Evolutionary conservation across 2,888 invertebrate genomes (phyloP), one percentile per base, ranked within the genome.

Genomic region (Portevinia maculata): DNA sequence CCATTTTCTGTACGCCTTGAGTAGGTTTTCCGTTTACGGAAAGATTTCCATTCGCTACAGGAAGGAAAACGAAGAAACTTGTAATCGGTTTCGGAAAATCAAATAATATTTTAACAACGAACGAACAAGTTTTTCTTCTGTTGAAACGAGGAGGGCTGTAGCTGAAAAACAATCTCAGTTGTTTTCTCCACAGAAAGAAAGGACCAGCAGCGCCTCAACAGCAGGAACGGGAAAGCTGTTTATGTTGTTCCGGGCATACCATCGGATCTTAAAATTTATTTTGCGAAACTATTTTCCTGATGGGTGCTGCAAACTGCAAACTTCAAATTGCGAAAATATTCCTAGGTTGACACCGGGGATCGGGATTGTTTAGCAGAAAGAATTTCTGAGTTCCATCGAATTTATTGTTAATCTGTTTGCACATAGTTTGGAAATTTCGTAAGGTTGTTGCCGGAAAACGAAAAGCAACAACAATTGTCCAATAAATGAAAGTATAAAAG

Each of bases 31-130:
- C 17, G 46, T 41, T 48, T 44, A 53, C 50, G 60, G 65, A 62
- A 78, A 78, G 62, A 64, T 70, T 65, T 59, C 21, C 46, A 64
- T 41, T 62, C 44, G 46, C 41, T 37, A 46, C 19, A 53, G 48
- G 60, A 70, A 13, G 46, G 24, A 41, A 34, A 24, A 39, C 46
- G 37, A 50, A 39, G 46, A 53, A 83, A 73, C 78, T 83, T 73
- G 71, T 78, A 83, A 83, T 78, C 83, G 78, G 60, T 78, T 83
- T 64, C 53, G 67, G 78, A 67, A 78, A 83, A 83, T 83, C 83
- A 76, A 83, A 71, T 83, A 83, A 83, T 78, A 83, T 62, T 83
- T 67, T 71, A 65, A 73, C 60, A 67, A 59, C 46, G 28, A 71
- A 50, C 67, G 83, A 67, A 73, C 71, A 83, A 83, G 55, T 83